phyloP scores from a whole-genome alignment of 2,888 invertebrate genomes.

The Drosophila barbarae region DNA sequence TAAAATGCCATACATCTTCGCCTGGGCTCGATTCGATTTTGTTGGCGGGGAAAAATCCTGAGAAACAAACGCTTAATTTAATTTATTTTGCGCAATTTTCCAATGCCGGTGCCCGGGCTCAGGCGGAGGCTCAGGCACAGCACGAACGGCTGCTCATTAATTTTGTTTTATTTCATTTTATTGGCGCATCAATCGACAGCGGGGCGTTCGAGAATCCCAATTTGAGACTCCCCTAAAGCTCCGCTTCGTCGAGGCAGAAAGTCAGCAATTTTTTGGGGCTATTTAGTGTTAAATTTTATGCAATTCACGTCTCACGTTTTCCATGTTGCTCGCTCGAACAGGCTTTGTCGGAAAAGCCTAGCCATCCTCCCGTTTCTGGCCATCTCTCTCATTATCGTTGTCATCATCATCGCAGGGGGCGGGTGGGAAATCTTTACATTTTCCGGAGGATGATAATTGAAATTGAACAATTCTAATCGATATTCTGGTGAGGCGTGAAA shows the following conservation, averaged over 20 bases:
- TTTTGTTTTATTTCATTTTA: conserved; percentile 71
- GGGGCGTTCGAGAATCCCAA: conserved; percentile 49
- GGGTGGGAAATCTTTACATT: conserved; percentile 40
- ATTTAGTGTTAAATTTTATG: conserved; percentile 65
- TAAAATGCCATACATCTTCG: conserved; percentile 58
- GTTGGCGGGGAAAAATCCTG: conserved; percentile 48
- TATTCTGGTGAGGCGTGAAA: conserved; percentile 42
- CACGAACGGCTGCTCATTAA: conserved; percentile 69
- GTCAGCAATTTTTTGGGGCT: conserved; percentile 56
- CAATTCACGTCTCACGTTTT: conserved; percentile 66
- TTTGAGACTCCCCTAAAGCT: conserved; percentile 11
- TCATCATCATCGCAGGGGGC: conserved; percentile 32
- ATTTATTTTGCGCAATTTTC: conserved; percentile 64
- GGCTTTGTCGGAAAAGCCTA: neutral
- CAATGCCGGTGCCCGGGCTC: conserved; percentile 24
- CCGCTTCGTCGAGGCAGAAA: conserved; percentile 21
- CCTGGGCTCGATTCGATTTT: conserved; percentile 21
- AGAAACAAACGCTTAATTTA: conserved; percentile 69
- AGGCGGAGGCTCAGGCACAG: conserved; percentile 31
- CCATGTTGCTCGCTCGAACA: conserved; percentile 34
- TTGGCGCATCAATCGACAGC: conserved; percentile 58
- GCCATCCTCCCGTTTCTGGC: neutral
- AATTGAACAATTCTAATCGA: conserved; percentile 60
- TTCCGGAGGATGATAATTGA: conserved; percentile 58
- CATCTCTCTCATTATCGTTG: conserved; percentile 44